phyloP scores from a whole-genome alignment of 1,140 invertebrate genomes.

The Neodiprion pinetum region DNA sequence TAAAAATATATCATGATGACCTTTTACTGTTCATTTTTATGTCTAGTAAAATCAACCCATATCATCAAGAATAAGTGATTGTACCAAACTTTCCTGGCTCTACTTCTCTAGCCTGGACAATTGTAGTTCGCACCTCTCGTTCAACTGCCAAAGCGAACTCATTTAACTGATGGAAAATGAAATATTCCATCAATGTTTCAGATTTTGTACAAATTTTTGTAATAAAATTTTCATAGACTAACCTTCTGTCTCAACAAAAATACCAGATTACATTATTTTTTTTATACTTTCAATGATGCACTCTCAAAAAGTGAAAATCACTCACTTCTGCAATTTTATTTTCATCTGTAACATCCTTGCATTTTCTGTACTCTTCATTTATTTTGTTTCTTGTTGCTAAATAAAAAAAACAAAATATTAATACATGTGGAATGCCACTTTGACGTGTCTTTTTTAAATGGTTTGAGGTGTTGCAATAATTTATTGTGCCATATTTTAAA shows the following conservation, averaged over 20 bases:
- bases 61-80: conserved; percentile 11
- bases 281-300: conserved; percentile 9
- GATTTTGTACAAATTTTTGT: background rate
- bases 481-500: too few species aligned
- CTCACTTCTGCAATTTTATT: conserved; percentile 65
- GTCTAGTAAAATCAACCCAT: conserved; percentile 11
- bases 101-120: conserved; percentile 70
- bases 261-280: conserved; percentile 13
- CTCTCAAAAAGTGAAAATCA: conserved; percentile 18
- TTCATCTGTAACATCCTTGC: conserved; percentile 63
- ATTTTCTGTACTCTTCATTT: conserved; percentile 72
- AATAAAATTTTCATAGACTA: conserved; percentile 20
- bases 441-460: too few species aligned
- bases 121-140: conserved; percentile 67
- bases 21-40: conserved; percentile 1
- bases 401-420: conserved; percentile 22
- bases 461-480: too few species aligned
- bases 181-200: conserved; percentile 18
- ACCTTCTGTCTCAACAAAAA: background rate
- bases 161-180: conserved; percentile 63
- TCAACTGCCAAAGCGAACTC: conserved; percentile 69
- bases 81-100: conserved; percentile 68
- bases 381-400: conserved; percentile 66
- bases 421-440: background rate
- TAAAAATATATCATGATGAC: conserved; percentile 19